Base-by-base conservation (phyloP, 1,140 invertebrate species). In the Sminthurides bifidus region DNA sequence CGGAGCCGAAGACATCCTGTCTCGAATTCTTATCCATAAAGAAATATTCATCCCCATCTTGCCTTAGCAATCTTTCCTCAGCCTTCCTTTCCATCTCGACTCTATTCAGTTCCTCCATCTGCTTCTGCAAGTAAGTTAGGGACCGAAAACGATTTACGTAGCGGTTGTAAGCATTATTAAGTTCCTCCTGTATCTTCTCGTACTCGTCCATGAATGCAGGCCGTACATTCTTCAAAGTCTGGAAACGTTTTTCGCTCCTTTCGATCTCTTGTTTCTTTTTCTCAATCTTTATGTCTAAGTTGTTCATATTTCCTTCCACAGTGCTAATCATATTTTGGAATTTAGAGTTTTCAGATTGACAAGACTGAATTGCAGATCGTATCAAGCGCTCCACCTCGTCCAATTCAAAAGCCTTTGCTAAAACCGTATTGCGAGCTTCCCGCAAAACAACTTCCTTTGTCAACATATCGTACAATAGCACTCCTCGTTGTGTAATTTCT, bases 141-240 rank as follows among this genome's bases (percentile, higher is more conserved):
- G 88, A 90, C 30, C 92, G 80, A 68, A 90, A 84, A 52, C 89
- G 82, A 45, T 84, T 74, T 30, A 96, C 80, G 73, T 96, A 98
- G 56, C 84, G 79, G 44, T 88, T 80, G 72, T 95, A 97, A 14
- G 93, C 72, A 64, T 78, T 73, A 66, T 85, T 82, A 6, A 97
- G 71, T 68, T 95, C 90, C 40, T 77, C 74, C 72, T 99, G 93
- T 12, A 92, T 76, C 41, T 83, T 81, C 59, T 94, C 90, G 71
- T 94, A 92, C 71, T 98, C 95, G 66, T 94, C 87, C 80, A 97
- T 85, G 70, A 95, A 97, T 0, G 92, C 92, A 3, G 95, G 95
- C 40, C 94, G 88, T 35, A 97, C 92, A 81, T 92, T 92, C 70
- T 91, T 87, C 64, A 98, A 75, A 0, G 93, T 89, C 67, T 87